Evolutionary conservation across 2,113 vertebrate species (phyloP), one percentile per base, ranked within the genome.

Genomic region (Catharus minimus): DNA sequence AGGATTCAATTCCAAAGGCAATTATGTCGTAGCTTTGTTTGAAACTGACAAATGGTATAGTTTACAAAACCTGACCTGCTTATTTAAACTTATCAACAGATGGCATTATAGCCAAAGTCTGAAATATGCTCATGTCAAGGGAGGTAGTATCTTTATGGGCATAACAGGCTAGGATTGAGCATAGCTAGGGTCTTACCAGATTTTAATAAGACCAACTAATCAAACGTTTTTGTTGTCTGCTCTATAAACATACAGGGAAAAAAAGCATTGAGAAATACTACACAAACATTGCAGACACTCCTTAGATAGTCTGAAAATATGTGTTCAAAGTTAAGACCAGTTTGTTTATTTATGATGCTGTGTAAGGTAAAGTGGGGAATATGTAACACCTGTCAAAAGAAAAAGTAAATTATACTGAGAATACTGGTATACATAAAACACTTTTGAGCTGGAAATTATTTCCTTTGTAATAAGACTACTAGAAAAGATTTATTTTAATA

Each of bases 401-500:
- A 88, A 50, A 6, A 61, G 53, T 41, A 84, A 88, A 82, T 28
- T 9, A 53, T 50, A 68, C 3, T 65, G 67, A 93, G 43, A 89
- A 85, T 28, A 69, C 43, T 24, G 24, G 19, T 82, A 62, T 53
- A 83, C 46, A 73, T 82, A 82, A 88, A 94, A 93, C 82, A 84
- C n/a, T 69, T 88, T 4, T 16, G 74, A 90, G 61, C 21, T 5
- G 7, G 61, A 92, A 82, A 64, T 57, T 83, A 88, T 80, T 94
- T 91, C 75, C 83, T 82, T 84, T 82, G 74, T 81, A 90, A 41
- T 76, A 82, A 92, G 83, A 90, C 77, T 81, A 82, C 74, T 61
- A 62, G n/a, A 72, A 93, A 94, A 90, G 69, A 95, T 87, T 90
- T 92, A 95, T 73, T 76, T 50, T 66, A 90, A 82, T 86, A 94